Percentiles rank a stretch among this genome's conserved stretches.
Conservation (phyloP, 1,140 invertebrate genomes). For the Apis mellifera region Amel_HAv3.1 CM009944.2:7981001-7981500, state of each 20-base stretch:
- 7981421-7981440: neutral
- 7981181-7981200: too few relatives aligned
- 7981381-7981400: too few relatives aligned
- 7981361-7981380: too few relatives aligned
- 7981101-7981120: conserved; percentile 11
- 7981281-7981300: too few relatives aligned
- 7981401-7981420: neutral
- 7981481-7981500: conserved; percentile 6
- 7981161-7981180: neutral
- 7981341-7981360: too few relatives aligned
- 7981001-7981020: neutral
- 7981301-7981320: too few relatives aligned
- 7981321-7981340: too few relatives aligned
- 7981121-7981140: conserved; percentile 7
- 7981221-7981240: neutral
- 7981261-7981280: too few relatives aligned
- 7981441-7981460: conserved; percentile 8
- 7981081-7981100: neutral
- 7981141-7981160: neutral
- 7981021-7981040: neutral
- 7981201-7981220: neutral
- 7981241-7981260: too few relatives aligned
- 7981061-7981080: neutral
- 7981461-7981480: conserved; percentile 27
- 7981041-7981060: conserved; percentile 13